Percentiles rank a stretch among this genome's conserved stretches.
These are phyloP conservation scores for Tupiocoris notatus DNA, from an alignment of 2,888 invertebrate species.

Conservation along the genomic window DNA sequence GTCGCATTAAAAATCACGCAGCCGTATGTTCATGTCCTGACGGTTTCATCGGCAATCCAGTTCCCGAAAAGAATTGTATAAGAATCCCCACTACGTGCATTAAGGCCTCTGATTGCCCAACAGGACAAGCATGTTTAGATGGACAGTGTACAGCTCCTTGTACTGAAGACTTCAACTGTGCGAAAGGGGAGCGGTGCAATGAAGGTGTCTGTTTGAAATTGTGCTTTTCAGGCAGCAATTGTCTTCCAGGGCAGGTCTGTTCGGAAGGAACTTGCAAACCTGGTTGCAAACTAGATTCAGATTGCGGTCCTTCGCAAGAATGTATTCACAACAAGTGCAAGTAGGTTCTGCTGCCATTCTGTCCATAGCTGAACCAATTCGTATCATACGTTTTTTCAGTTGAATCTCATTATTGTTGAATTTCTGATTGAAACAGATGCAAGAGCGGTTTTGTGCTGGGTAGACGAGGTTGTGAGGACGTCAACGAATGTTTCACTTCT, in stretches of 20 bases:
- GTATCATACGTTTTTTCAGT: too few relatives aligned
- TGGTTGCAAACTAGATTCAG: conserved; percentile 78
- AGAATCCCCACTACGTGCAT: conserved; percentile 71
- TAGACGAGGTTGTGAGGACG: conserved; percentile 73
- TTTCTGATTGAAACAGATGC: too few relatives aligned
- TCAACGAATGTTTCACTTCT: conserved; percentile 75
- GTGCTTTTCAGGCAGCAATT: conserved; percentile 86
- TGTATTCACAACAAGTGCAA: conserved; percentile 71
- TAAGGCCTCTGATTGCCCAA: conserved; percentile 69
- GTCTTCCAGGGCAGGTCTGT: conserved; percentile 85
- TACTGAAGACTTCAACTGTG: conserved; percentile 69
- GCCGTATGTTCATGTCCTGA: conserved; percentile 77
- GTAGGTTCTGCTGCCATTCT: too few relatives aligned
- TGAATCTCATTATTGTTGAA: too few relatives aligned
- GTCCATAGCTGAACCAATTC: too few relatives aligned
- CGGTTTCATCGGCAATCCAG: conserved; percentile 83
- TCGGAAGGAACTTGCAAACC: conserved; percentile 75
- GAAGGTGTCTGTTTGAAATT: conserved; percentile 78
- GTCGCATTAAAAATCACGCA: conserved; percentile 70
- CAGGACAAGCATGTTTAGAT: conserved; percentile 67
- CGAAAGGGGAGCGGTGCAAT: conserved; percentile 79
- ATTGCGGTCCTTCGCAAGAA: conserved; percentile 76
- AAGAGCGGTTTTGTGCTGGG: conserved; percentile 71
- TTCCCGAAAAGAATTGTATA: conserved; percentile 84
- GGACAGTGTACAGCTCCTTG: conserved; percentile 78